A percentile compares a stretch with the other conserved stretches of the same genome.
phyloP scores from a whole-genome alignment of 2,888 invertebrate species.

The Pherbina coryleti region DNA sequence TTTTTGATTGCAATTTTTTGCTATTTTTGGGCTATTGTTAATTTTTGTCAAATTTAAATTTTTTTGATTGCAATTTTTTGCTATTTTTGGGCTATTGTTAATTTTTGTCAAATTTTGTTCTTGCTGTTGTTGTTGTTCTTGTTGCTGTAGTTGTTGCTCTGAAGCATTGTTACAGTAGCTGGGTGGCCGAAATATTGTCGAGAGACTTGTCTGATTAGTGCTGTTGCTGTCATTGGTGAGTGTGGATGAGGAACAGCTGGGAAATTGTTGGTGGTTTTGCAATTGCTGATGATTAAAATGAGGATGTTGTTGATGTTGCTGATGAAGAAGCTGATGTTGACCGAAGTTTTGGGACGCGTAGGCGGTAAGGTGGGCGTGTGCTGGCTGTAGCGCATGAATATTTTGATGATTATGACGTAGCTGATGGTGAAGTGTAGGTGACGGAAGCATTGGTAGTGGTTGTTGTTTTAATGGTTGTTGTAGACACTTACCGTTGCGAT shows the following conservation, averaged over 20 bases:
- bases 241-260: conserved; percentile 51
- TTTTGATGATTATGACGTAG: conserved; percentile 47
- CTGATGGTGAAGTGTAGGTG: conserved; percentile 48
- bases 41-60: conserved; percentile 29
- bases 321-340: conserved; percentile 36
- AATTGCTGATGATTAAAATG: conserved; percentile 30
- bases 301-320: conserved; percentile 42
- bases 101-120: conserved; percentile 27
- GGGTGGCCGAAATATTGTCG: conserved; percentile 50
- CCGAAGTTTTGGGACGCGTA: conserved; percentile 44
- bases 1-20: conserved; percentile 28
- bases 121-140: conserved; percentile 24
- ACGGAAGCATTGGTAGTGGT: conserved; percentile 55
- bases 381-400: conserved; percentile 48
- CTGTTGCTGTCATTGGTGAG: conserved; percentile 53
- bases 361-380: conserved; percentile 50
- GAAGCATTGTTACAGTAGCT: conserved; percentile 37
- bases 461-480: conserved; percentile 53
- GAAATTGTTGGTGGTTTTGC: conserved; percentile 46
- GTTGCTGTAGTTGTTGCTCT: conserved; percentile 10
- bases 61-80: conserved; percentile 29
- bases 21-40: conserved; percentile 21
- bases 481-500: conserved; percentile 68
- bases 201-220: conserved; percentile 53
- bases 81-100: conserved; percentile 21